phyloP scores from a whole-genome alignment of 2,113 vertebrate species.

The Felis chaus region DNA sequence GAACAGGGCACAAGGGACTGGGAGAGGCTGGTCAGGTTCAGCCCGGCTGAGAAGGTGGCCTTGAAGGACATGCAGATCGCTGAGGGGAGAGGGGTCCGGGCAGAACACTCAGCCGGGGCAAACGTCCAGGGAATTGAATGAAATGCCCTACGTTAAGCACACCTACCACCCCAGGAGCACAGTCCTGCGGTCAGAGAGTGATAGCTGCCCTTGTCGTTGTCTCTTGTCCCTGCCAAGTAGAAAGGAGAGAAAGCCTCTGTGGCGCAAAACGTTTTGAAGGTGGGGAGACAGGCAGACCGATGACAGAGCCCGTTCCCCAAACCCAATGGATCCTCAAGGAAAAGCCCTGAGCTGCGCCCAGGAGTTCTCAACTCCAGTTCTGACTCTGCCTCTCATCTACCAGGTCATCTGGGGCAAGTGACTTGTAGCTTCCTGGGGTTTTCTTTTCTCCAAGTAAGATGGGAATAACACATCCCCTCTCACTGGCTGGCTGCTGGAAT shows the following conservation, averaged over 20 bases:
- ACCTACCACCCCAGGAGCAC: fast-evolving
- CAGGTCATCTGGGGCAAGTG: not conserved
- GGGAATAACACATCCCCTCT: not conserved
- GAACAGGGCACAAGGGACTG: not conserved
- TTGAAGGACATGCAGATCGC: not conserved
- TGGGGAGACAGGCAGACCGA: not conserved
- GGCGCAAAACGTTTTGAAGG: not conserved
- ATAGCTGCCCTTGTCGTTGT: no score
- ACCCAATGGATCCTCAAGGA: not conserved
- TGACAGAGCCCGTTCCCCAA: not conserved
- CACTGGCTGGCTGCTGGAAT: not conserved
- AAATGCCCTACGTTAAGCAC: not conserved
- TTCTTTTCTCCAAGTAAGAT: not conserved
- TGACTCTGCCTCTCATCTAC: not conserved
- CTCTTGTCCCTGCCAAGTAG: not conserved
- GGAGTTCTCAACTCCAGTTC: not conserved
- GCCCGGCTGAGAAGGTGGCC: not conserved
- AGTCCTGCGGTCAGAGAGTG: not conserved
- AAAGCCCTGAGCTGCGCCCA: not conserved
- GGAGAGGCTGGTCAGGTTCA: not conserved
- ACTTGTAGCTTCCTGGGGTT: not conserved
- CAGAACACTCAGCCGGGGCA: not conserved
- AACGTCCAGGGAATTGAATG: not conserved
- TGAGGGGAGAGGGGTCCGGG: not conserved
- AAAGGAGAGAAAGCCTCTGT: not conserved